phyloP scores from a whole-genome alignment of 2,113 vertebrate genomes.

The Menura novaehollandiae region DNA sequence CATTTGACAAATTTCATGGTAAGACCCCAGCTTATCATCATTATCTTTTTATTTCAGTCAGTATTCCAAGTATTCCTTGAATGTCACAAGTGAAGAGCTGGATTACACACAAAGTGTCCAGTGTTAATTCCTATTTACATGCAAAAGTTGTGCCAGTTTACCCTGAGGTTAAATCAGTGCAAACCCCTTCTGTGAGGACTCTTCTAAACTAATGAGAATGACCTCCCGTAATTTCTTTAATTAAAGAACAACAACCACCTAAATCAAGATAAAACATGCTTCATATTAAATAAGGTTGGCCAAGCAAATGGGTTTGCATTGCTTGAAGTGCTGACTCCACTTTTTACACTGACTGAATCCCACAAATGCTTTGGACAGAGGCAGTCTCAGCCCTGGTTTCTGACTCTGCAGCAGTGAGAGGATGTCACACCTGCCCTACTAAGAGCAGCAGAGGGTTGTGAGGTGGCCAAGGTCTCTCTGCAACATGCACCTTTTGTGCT shows the following conservation, averaged over 20 bases:
- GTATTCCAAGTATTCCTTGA: constrained; percentile 37
- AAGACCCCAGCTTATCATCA: background rate
- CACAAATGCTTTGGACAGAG: background rate
- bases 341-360: background rate
- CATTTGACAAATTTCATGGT: background rate
- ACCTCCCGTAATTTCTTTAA: constrained; percentile 60
- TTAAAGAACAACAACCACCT: constrained; percentile 58
- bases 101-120: constrained; percentile 29
- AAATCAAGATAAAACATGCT: constrained; percentile 50
- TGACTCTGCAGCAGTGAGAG: background rate
- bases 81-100: constrained; percentile 5
- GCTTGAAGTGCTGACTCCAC: background rate
- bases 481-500: background rate
- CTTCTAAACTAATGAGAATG: constrained; percentile 57
- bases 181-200: constrained; percentile 52
- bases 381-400: background rate
- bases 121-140: constrained; percentile 58
- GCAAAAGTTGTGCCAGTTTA: constrained; percentile 54
- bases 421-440: background rate
- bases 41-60: constrained; percentile 13
- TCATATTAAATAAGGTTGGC: constrained; percentile 46
- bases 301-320: constrained; percentile 1
- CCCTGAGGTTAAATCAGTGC: constrained; percentile 51
- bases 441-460: background rate
- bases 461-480: background rate